Evolutionary conservation across 1,140 invertebrate species (phyloP).

Genomic region (Nixonia krombeini): DNA sequence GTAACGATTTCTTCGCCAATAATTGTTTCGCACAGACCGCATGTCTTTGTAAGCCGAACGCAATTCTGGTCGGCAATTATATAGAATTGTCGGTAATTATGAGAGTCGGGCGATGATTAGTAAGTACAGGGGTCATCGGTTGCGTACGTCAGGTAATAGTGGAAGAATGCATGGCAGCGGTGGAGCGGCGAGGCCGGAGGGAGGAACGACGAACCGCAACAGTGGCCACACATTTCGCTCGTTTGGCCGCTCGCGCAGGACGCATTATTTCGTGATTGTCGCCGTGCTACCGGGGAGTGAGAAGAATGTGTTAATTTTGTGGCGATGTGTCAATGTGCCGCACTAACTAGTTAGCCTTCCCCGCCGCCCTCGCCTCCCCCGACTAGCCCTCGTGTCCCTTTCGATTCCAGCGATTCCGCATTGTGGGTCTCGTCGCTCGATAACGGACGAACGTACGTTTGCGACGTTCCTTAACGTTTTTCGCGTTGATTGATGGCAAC

Average conservation of each 20-base stretch:
- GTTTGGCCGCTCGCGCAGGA: constrained; percentile 56
- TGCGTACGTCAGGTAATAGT: constrained; percentile 34
- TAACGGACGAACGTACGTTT: constrained; percentile 4
- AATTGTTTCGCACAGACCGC: too few relatives aligned
- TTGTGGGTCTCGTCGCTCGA: constrained; percentile 9
- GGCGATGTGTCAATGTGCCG: constrained; percentile 62
- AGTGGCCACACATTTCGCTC: constrained; percentile 64
- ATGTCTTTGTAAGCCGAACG: too few relatives aligned
- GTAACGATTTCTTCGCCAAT: too few relatives aligned
- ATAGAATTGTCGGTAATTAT: constrained; percentile 29
- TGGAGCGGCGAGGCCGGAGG: constrained; percentile 29
- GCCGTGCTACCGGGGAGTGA: constrained; percentile 58
- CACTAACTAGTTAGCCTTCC: constrained; percentile 30
- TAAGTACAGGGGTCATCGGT: constrained; percentile 37
- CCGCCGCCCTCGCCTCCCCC: constrained; percentile 11
- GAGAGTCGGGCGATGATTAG: constrained; percentile 43
- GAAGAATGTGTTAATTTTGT: constrained; percentile 69
- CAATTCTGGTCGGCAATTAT: too few relatives aligned
- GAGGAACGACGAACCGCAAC: constrained; percentile 60
- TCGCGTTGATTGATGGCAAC: too few relatives aligned
- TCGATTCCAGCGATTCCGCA: too few relatives aligned
- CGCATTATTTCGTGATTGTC: constrained; percentile 70
- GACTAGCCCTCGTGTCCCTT: too few relatives aligned
- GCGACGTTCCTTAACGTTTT: too few relatives aligned
- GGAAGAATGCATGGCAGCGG: constrained; percentile 18